Base-by-base conservation (phyloP, 2,888 invertebrate species). In the Gymnocheta viridis region DNA sequence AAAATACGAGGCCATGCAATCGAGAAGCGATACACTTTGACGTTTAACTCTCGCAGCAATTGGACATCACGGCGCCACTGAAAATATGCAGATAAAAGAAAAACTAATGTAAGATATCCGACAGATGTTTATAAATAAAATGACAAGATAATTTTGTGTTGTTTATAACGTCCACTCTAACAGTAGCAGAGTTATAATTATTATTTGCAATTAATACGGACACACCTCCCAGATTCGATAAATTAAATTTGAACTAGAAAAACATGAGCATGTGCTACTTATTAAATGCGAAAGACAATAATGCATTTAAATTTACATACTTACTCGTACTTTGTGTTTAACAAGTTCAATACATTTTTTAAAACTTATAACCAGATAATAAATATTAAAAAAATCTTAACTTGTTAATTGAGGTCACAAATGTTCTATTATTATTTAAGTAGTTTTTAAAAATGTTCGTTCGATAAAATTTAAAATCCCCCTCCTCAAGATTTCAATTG, bases 1-100 rank as follows among this genome's bases (percentile, higher is more conserved):
- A 97, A 91, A 60, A 97, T 93, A 66, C 97, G 92, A 0, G 95
- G 91, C 97, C 97, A 97, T 0, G 96, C 94, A 86, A 96, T 93
- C 0, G 95, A 96, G 90, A 96, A 96, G 51, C 96, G 93, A 90
- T 96, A 96, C 82, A 94, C 93, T 86, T 94, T 92, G 0, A 95
- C 95, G 12, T 94, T 94, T 3, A 95, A 90, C 85, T 94, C 93
- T 62, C 92, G 93, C 2, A 95, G 91, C 93, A 95, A 93, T 90
- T 94, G 92, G 0, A 94, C 94, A 88, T 95, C 95, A 51, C 93
- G 92, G 82, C 93, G 94, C 92, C 92, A 92, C 92, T 92, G 81
- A 2, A 88, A 87, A 41, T n/a, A n/a, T n/a, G n/a, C n/a, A 22
- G 7, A n/a, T 10, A 29, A 49, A 24, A 49, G 24, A 12, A 10